Percentiles rank a stretch among this genome's conserved stretches.
Evolutionary conservation across 2,113 vertebrate genomes (phyloP).

Genomic region (Myiozetetes cayanensis): DNA sequence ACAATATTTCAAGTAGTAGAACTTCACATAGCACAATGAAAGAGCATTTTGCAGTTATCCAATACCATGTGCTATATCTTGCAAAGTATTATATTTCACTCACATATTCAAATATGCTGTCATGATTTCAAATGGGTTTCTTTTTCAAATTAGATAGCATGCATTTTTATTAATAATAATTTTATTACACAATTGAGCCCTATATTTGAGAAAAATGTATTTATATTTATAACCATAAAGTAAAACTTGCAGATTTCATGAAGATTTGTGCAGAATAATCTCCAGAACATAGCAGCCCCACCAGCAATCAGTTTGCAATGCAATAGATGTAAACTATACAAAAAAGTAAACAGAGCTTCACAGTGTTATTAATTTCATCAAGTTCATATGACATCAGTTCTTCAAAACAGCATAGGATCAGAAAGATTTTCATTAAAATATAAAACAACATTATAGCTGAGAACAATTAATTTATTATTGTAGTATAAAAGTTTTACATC

Average conservation of each 20-base stretch:
- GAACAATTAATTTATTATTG: neutral
- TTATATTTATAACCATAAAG: neutral
- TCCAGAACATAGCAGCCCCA: neutral
- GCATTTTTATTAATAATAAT: neutral
- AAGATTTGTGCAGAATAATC: neutral
- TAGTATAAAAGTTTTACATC: neutral
- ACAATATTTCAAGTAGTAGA: neutral
- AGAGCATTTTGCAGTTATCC: neutral
- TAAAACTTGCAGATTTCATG: neutral
- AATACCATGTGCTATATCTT: neutral
- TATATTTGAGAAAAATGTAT: neutral
- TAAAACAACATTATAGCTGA: neutral
- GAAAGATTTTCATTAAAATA: neutral
- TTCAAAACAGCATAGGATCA: neutral
- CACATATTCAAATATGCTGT: neutral
- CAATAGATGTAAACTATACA: neutral
- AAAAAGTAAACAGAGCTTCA: neutral
- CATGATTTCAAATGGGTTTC: neutral
- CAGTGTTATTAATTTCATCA: neutral
- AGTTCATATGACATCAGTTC: neutral
- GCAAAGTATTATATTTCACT: neutral
- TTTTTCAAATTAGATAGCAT: neutral
- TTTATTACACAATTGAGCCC: neutral
- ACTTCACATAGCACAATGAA: neutral
- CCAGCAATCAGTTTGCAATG: neutral